A percentile compares a stretch with the other conserved stretches of the same genome.
Conservation (phyloP, 2,888 invertebrate species). For the Mycalesis mineus region DNA sequence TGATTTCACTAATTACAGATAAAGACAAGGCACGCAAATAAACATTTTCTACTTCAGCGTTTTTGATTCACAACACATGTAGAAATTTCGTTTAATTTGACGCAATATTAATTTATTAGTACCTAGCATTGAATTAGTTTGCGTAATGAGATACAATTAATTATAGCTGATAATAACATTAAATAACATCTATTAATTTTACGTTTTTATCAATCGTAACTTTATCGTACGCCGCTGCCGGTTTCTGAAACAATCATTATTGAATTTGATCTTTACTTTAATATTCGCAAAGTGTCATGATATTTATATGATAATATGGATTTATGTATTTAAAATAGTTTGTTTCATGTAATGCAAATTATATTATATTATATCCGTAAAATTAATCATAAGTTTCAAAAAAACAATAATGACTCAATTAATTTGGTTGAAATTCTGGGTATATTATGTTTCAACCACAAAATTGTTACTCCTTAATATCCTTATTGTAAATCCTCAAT, state of each 20-base stretch:
- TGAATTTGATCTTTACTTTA: too few species aligned
- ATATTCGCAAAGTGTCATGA: too few species aligned
- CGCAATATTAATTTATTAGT: background rate
- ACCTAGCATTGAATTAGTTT: background rate
- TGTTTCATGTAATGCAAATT: too few species aligned
- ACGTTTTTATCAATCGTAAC: background rate
- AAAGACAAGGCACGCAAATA: conserved; percentile 52
- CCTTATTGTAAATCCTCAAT: too few species aligned
- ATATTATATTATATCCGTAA: too few species aligned
- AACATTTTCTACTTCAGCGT: conserved; percentile 28
- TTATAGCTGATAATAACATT: background rate
- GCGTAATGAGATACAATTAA: background rate
- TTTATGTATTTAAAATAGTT: too few species aligned
- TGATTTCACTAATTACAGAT: conserved; percentile 13
- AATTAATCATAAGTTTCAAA: too few species aligned
- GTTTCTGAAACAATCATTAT: background rate
- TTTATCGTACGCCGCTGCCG: background rate
- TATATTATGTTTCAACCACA: too few species aligned
- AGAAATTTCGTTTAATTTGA: conserved; percentile 5
- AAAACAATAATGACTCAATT: too few species aligned
- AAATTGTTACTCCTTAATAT: too few species aligned
- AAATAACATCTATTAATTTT: background rate
- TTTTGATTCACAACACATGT: conserved; percentile 5
- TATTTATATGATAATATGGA: too few species aligned
- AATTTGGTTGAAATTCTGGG: too few species aligned